phyloP scores from a whole-genome alignment of 2,797 vertebrate genomes.

The Rhynchotus rufescens region DNA sequence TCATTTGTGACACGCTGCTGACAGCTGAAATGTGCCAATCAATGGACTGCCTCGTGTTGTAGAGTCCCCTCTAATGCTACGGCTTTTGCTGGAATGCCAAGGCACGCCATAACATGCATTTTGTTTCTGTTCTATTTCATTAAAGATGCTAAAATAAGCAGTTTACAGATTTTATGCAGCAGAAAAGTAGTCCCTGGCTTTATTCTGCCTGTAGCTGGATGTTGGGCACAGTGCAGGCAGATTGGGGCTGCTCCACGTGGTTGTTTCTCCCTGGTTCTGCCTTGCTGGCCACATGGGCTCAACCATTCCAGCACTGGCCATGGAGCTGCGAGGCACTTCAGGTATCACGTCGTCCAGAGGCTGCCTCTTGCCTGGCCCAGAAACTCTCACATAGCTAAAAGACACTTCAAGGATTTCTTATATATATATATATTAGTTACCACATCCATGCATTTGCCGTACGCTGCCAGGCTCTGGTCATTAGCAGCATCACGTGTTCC shows the following conservation, averaged over 20 bases:
- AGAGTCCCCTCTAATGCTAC: not conserved
- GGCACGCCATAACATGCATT: not conserved
- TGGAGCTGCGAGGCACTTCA: not conserved
- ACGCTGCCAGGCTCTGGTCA: not conserved
- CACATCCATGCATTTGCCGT: not conserved
- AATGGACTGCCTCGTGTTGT: not conserved
- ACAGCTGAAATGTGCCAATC: conserved; percentile 3
- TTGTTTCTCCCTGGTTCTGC: not conserved
- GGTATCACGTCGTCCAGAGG: not conserved
- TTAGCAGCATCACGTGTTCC: not conserved
- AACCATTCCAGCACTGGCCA: not conserved
- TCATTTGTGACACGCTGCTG: rapidly evolving
- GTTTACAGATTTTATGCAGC: not conserved
- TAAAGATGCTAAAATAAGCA: conserved; percentile 39
- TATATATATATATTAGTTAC: not conserved
- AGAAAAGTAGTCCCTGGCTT: conserved; percentile 43
- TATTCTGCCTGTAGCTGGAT: not conserved
- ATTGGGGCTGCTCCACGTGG: not conserved
- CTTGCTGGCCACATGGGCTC: not conserved
- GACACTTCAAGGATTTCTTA: not conserved
- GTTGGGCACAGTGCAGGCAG: not conserved
- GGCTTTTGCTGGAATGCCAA: not conserved
- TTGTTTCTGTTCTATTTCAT: conserved; percentile 26
- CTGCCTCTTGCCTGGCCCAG: conserved; percentile 34
- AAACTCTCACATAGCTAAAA: not conserved